A percentile compares a stretch with the other conserved stretches of the same genome.
These are phyloP conservation scores for Chrysogorgia sp. DNA, from an alignment of 92 coral and sea anemone species.

Conservation along the genomic window DNA sequence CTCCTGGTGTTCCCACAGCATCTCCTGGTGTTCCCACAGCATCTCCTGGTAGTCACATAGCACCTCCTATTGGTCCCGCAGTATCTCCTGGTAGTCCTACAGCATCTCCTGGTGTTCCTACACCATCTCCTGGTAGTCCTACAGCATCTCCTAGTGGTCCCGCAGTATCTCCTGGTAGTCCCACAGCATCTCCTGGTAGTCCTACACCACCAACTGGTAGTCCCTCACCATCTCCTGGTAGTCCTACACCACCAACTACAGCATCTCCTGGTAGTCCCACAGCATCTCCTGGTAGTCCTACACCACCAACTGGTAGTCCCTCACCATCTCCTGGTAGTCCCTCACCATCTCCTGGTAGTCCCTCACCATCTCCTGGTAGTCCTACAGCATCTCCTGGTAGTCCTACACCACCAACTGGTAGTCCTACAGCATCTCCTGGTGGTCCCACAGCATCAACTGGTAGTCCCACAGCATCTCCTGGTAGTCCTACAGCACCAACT, in stretches of 20 bases:
- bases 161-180: conserved; percentile 76
- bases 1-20: no score
- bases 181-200: conserved; percentile 68
- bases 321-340: conserved; percentile 5
- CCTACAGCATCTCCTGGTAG: conserved; percentile 76
- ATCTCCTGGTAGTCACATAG: no score
- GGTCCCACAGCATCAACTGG: conserved; percentile 24
- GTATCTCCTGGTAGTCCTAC: conserved; percentile 6
- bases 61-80: background rate
- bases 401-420: conserved; percentile 71
- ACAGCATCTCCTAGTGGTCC: conserved; percentile 51
- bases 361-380: conserved; percentile 48
- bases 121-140: no score
- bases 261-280: conserved; percentile 24
- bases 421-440: background rate
- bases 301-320: conserved; percentile 6
- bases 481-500: conserved; percentile 11
- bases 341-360: background rate
- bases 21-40: no score
- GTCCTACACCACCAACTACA: conserved; percentile 26
- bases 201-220: background rate
- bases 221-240: conserved; percentile 44
- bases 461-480: conserved; percentile 62
- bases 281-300: conserved; percentile 7
- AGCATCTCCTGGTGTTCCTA: background rate